Percentiles rank a stretch among this genome's conserved stretches.
phyloP scores from a whole-genome alignment of 35 echinoderm and acorn worm genomes.

The Strongylocentrotus purpuratus region DNA sequence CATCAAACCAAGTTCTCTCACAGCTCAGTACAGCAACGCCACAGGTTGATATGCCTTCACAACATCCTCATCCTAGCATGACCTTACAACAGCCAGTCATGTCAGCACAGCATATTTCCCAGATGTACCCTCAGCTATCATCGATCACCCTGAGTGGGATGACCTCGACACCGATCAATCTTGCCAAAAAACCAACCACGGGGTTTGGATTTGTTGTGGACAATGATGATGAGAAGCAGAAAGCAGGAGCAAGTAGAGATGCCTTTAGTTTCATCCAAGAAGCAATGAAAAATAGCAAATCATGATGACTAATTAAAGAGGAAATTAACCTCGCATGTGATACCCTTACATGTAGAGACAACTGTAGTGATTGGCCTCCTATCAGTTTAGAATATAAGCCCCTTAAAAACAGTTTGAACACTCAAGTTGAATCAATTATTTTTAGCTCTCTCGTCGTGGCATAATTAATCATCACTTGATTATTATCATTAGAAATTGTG shows the following conservation, averaged over 20 bases:
- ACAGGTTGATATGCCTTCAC: not conserved
- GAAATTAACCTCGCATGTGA: not conserved
- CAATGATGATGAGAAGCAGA: not conserved
- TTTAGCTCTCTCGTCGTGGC: too few relatives aligned
- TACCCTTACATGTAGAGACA: too few relatives aligned
- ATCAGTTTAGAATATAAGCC: too few relatives aligned
- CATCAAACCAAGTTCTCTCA: not conserved
- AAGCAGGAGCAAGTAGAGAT: not conserved
- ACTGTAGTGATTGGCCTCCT: too few relatives aligned
- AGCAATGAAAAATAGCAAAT: constrained; percentile 30
- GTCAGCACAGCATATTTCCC: constrained; percentile 3
- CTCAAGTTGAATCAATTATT: too few relatives aligned
- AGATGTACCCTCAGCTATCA: constrained; percentile 18
- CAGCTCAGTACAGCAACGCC: not conserved
- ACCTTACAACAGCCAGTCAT: not conserved
- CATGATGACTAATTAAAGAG: not conserved
- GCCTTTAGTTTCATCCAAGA: constrained; percentile 38
- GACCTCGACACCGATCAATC: not conserved
- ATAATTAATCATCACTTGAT: too few relatives aligned
- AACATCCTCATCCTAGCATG: too few relatives aligned
- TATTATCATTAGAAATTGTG: too few relatives aligned
- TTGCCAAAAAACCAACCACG: constrained; percentile 7
- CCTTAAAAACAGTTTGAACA: too few relatives aligned
- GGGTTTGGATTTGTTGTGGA: constrained; percentile 31
- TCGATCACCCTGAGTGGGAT: not conserved